A percentile compares a stretch with the other conserved stretches of the same genome.
phyloP scores from a whole-genome alignment of 1,140 invertebrate genomes.

The Ooceraea biroi region DNA sequence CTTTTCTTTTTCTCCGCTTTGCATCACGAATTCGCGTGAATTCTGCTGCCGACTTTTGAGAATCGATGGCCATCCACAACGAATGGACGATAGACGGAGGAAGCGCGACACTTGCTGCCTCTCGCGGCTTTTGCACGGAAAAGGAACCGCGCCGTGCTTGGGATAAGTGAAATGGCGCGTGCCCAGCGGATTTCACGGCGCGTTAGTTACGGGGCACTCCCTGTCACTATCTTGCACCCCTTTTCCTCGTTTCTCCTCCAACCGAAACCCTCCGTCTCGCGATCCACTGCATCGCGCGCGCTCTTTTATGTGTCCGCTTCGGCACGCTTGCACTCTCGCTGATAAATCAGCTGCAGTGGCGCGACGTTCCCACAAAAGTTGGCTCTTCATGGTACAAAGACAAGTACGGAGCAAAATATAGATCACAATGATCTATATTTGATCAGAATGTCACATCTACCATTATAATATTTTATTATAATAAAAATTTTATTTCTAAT shows the following conservation, averaged over 20 bases:
- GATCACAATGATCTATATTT: too few relatives aligned
- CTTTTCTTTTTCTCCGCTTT: too few relatives aligned
- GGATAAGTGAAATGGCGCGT: conserved; percentile 80
- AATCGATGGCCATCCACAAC: conserved; percentile 70
- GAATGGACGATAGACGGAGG: conserved; percentile 25
- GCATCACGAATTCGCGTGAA: conserved; percentile 21
- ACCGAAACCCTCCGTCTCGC: not conserved
- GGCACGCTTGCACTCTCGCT: conserved; percentile 16
- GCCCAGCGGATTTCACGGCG: conserved; percentile 78
- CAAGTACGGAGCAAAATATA: not conserved
- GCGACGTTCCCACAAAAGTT: not conserved
- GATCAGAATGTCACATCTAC: too few relatives aligned
- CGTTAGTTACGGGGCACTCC: conserved; percentile 77
- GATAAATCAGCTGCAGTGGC: conserved; percentile 58
- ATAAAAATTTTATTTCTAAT: too few relatives aligned
- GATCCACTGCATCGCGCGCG: conserved; percentile 42
- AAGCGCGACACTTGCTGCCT: not conserved
- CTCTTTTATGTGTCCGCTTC: conserved; percentile 57
- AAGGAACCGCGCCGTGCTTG: conserved; percentile 69
- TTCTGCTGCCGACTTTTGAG: conserved; percentile 42
- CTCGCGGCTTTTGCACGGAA: conserved; percentile 61
- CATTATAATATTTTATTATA: too few relatives aligned
- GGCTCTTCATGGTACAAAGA: not conserved
- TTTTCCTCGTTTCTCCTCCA: conserved; percentile 6
- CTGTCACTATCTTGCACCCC: conserved; percentile 62